phyloP scores from a whole-genome alignment of 2,113 vertebrate genomes.

The Crotalus helleri region DNA sequence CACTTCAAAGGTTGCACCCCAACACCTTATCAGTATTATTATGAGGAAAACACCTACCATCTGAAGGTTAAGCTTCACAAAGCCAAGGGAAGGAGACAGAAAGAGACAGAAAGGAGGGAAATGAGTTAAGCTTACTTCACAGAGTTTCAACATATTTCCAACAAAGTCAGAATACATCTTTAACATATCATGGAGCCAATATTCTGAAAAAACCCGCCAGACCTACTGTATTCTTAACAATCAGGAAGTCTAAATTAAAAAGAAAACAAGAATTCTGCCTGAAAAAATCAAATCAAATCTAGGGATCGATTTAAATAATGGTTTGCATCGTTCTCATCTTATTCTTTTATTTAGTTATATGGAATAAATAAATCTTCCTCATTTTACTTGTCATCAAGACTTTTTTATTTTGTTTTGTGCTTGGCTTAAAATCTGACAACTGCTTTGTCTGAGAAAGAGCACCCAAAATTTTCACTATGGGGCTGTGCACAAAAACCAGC shows the following conservation, averaged over 20 bases:
- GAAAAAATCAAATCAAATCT: too few species aligned
- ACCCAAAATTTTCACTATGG: not conserved
- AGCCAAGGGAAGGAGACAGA: not conserved
- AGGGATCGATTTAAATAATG: not conserved
- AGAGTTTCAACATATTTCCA: not conserved
- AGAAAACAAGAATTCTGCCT: not conserved
- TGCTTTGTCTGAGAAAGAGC: not conserved
- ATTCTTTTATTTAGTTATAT: not conserved
- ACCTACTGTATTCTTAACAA: not conserved
- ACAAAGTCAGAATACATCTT: not conserved
- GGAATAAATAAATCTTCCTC: not conserved
- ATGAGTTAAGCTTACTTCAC: not conserved
- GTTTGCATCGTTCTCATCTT: not conserved
- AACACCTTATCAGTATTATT: not conserved
- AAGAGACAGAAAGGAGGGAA: not conserved
- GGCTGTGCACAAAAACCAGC: not conserved
- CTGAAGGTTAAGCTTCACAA: conserved; percentile 16
- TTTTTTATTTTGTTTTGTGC: not conserved
- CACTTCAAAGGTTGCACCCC: not conserved
- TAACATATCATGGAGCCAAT: not conserved
- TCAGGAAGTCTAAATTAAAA: not conserved
- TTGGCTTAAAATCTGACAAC: not conserved
- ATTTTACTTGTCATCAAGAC: not conserved
- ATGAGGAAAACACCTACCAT: not conserved
- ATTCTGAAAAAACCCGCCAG: not conserved